Base-by-base conservation (phyloP, 1,140 invertebrate genomes). In the Babylonia areolata region DNA sequence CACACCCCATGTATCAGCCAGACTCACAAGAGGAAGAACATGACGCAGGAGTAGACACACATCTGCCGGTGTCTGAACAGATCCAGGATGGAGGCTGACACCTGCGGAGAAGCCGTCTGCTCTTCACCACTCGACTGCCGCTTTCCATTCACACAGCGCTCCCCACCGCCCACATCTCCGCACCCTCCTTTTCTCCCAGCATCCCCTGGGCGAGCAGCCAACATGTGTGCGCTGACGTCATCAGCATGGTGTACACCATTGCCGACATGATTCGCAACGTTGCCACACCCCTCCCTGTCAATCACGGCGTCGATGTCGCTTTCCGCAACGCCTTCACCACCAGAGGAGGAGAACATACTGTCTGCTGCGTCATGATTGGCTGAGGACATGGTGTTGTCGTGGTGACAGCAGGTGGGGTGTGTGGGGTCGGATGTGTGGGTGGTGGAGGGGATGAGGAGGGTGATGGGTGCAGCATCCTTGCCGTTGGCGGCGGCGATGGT, bases 401-500 rank as follows among this genome's bases (percentile, higher is more conserved):
- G 15, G 58, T 64, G 15, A 64, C 58, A 64, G 58, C 58, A 64
- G 20, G 58, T 28, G 58, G 58, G 58, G 28, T 6, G 20, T 6
- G 46, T 20, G 46, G 58, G 3, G 69, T 31, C 35, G 31, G 17
- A 1, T 15, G 20, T 40, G 37, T 0, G 2, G 37, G 33, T 37
- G 75, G 35, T 6, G 37, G 9, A 17, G 35, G 37, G 35, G 5
- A 77, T 2, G 37, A 77, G 73, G 1, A 1, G 35, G 17, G 9
- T 77, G 37, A 77, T 37, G 33, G 40, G 39, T 11, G 75, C 51
- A 3, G 54, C 31, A 71, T 75, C 39, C 31, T 84, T 75, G 5
- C 77, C 85, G 54, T 94, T 94, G n/a, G 90, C 71, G 81, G 88
- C 91, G 11, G 90, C 90, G 35, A 91, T 90, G 46, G 46, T 85